Conservation (phyloP, 2,113 vertebrate species). For the Cololabis saira region DNA sequence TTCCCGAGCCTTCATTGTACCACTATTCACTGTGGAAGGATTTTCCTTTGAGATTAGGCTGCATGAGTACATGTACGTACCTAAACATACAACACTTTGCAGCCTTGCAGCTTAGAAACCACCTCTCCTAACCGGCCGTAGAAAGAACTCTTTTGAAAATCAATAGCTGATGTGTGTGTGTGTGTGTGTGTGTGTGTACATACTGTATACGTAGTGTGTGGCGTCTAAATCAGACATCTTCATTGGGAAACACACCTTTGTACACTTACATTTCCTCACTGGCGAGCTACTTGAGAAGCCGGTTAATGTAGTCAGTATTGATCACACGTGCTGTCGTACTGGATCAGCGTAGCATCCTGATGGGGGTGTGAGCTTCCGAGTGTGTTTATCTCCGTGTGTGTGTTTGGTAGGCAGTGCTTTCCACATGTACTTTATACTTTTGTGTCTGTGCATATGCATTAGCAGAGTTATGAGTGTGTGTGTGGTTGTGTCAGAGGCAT, state of each 20-base stretch:
- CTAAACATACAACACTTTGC: conserved; percentile 20
- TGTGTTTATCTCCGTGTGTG: conserved; percentile 3
- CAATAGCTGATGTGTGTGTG: conserved; percentile 33
- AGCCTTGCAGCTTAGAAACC: conserved; percentile 5
- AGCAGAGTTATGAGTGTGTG: conserved; percentile 33
- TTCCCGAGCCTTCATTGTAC: no score
- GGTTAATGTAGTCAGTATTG: conserved; percentile 68
- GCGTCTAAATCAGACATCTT: conserved; percentile 69
- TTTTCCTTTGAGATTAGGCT: background rate
- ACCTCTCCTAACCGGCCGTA: background rate
- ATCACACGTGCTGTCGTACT: conserved; percentile 55
- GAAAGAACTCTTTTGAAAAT: no score
- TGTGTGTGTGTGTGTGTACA: conserved; percentile 20
- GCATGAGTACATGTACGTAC: background rate
- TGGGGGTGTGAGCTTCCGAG: conserved; percentile 20
- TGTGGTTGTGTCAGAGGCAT: conserved; percentile 67
- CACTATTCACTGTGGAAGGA: no score
- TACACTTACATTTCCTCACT: conserved; percentile 48
- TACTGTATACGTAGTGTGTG: conserved; percentile 2
- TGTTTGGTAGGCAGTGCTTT: conserved; percentile 2
- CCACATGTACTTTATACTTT: conserved; percentile 20
- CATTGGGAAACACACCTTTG: conserved; percentile 67
- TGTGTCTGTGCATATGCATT: background rate
- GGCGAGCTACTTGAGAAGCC: conserved; percentile 41
- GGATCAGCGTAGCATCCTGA: conserved; percentile 64